A percentile compares a stretch with the other conserved stretches of the same genome.
These are phyloP conservation scores for Aleiodes sp. DNA, from an alignment of 1,140 invertebrate species.

Conservation along the genomic window DNA sequence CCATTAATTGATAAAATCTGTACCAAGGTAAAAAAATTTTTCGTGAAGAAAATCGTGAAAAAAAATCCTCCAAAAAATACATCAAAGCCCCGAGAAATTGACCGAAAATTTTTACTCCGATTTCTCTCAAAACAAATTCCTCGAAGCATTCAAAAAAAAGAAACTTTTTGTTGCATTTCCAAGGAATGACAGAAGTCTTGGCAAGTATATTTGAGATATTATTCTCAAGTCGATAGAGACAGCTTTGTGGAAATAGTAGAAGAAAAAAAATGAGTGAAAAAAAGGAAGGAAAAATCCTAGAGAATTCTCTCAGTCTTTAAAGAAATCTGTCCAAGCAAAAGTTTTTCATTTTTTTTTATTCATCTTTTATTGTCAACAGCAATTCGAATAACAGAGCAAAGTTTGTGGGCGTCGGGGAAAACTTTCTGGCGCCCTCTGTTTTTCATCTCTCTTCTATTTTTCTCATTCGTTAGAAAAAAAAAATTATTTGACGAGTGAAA, in stretches of 20 bases:
- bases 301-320: conserved; percentile 3
- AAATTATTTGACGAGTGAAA: too few relatives aligned
- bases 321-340: conserved; percentile 14
- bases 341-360: not conserved
- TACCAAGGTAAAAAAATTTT: too few relatives aligned
- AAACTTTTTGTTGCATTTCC: too few relatives aligned
- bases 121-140: too few relatives aligned
- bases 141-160: too few relatives aligned
- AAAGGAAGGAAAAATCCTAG: too few relatives aligned
- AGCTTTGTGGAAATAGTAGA: not conserved
- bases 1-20: too few relatives aligned
- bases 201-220: conserved; percentile 4
- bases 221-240: not conserved
- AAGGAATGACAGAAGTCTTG: not conserved
- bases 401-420: conserved; percentile 26
- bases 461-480: not conserved
- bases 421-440: conserved; percentile 46
- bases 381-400: conserved; percentile 32
- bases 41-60: too few relatives aligned
- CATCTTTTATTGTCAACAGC: conserved; percentile 6
- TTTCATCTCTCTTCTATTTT: not conserved
- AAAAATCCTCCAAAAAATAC: too few relatives aligned
- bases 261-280: not conserved
- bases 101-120: too few relatives aligned
- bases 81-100: too few relatives aligned